A percentile compares a stretch with the other conserved stretches of the same genome.
These are phyloP conservation scores for Strongylocentrotus purpuratus DNA, from an alignment of 35 echinoderm and acorn worm species.

Conservation along the genomic window DNA sequence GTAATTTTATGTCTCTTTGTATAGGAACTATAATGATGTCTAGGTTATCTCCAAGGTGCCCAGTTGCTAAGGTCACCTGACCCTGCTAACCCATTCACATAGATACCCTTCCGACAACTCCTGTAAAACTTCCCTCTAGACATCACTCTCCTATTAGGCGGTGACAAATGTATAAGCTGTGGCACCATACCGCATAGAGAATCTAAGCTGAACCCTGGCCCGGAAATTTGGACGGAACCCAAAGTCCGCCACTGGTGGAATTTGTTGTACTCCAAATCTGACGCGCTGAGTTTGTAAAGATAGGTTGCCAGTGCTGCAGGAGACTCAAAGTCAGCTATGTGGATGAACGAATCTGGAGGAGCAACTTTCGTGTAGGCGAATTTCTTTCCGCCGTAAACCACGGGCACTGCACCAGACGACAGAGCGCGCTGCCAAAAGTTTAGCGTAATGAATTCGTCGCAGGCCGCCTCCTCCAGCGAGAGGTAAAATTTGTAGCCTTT, in stretches of 20 bases:
- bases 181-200: conserved; percentile 4
- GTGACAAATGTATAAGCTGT: background rate
- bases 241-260: conserved; percentile 37
- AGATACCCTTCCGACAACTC: conserved; percentile 34
- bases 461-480: conserved; percentile 65
- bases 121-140: conserved; percentile 33
- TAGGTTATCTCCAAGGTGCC: conserved; percentile 12
- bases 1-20: background rate
- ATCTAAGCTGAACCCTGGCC: conserved; percentile 31
- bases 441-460: conserved; percentile 70
- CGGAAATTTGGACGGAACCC: background rate
- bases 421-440: conserved; percentile 70
- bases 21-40: background rate
- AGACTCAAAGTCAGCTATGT: conserved; percentile 59
- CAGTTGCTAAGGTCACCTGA: conserved; percentile 13
- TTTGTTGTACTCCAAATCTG: conserved; percentile 52
- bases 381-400: conserved; percentile 64
- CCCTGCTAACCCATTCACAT: conserved; percentile 19
- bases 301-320: conserved; percentile 46
- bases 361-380: conserved; percentile 48
- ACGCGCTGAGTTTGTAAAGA: conserved; percentile 43
- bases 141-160: conserved; percentile 25
- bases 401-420: conserved; percentile 47
- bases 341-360: conserved; percentile 67
- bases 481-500: conserved; percentile 62